A percentile compares a stretch with the other conserved stretches of the same genome.
phyloP scores from a whole-genome alignment of 2,888 invertebrate genomes.

The Cancer borealis region DNA sequence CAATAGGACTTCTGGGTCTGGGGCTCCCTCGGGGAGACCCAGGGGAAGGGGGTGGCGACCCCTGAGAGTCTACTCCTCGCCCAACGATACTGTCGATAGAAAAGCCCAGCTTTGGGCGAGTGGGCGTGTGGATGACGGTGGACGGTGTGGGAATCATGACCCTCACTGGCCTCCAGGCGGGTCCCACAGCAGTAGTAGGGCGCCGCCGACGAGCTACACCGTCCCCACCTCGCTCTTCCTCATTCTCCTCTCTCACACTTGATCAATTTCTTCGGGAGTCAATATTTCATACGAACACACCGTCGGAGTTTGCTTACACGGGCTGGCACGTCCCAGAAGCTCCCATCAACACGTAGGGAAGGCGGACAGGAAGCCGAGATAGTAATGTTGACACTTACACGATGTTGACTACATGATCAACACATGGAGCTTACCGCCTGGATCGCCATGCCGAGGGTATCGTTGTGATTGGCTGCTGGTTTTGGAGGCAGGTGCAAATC shows the following conservation, averaged over 20 bases:
- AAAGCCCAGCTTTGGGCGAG: constrained; percentile 76
- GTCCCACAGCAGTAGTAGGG: constrained; percentile 53
- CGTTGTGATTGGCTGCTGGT: constrained; percentile 61
- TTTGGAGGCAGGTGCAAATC: constrained; percentile 67
- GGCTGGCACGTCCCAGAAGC: constrained; percentile 53
- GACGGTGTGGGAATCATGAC: constrained; percentile 74
- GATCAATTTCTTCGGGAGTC: constrained; percentile 41
- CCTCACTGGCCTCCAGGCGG: constrained; percentile 55
- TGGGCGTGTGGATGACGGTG: constrained; percentile 72
- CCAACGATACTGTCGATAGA: constrained; percentile 77
- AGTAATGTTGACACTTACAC: constrained; percentile 77
- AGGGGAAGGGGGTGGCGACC: constrained; percentile 66
- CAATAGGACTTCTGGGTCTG: constrained; percentile 57
- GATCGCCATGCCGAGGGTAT: constrained; percentile 59
- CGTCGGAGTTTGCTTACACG: constrained; percentile 57
- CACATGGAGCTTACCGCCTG: constrained; percentile 73
- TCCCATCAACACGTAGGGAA: constrained; percentile 65
- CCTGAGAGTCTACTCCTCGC: constrained; percentile 64
- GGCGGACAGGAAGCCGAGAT: constrained; percentile 72
- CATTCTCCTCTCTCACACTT: constrained; percentile 32
- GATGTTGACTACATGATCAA: constrained; percentile 76
- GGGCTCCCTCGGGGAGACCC: constrained; percentile 72
- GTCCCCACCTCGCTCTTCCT: constrained; percentile 4
- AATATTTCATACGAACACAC: constrained; percentile 50
- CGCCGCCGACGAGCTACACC: constrained; percentile 57